Evolutionary conservation across 2,113 vertebrate genomes (phyloP).

Genomic region (Oophaga pumilio): DNA sequence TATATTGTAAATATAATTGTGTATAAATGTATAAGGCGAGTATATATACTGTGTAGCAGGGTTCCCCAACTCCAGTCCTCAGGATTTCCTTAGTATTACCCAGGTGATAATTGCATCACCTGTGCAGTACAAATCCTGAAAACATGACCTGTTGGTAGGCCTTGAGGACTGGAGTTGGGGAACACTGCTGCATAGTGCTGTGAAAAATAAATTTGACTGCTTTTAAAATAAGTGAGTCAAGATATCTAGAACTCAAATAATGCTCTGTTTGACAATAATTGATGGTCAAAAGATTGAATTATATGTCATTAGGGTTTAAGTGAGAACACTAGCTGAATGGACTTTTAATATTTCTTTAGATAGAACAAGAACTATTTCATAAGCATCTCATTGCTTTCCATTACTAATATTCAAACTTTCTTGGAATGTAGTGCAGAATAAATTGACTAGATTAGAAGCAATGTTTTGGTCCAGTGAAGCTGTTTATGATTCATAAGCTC

Average conservation of each 20-base stretch:
- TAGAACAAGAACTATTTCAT: not conserved
- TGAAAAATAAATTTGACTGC: no score
- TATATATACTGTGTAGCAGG: no score
- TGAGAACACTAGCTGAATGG: not conserved
- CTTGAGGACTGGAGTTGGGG: no score
- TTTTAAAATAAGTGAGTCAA: not conserved
- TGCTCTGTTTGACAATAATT: not conserved
- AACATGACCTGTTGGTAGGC: no score
- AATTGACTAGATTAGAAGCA: constrained; percentile 41
- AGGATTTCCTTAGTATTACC: no score
- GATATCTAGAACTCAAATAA: not conserved
- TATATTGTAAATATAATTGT: no score
- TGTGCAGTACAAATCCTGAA: no score
- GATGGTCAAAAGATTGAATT: not conserved
- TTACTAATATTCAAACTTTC: constrained; percentile 15
- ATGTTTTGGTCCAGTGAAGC: constrained; percentile 42
- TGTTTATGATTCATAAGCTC: constrained; percentile 50
- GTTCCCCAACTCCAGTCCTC: no score
- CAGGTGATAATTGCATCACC: no score
- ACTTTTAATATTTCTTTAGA: not conserved
- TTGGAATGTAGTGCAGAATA: constrained; percentile 42
- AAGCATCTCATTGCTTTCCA: constrained; percentile 18
- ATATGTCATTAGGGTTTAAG: not conserved
- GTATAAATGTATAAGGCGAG: no score
- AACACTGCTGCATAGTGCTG: no score